Conservation (phyloP, 2,113 vertebrate genomes). For the Caranx ignobilis region DNA sequence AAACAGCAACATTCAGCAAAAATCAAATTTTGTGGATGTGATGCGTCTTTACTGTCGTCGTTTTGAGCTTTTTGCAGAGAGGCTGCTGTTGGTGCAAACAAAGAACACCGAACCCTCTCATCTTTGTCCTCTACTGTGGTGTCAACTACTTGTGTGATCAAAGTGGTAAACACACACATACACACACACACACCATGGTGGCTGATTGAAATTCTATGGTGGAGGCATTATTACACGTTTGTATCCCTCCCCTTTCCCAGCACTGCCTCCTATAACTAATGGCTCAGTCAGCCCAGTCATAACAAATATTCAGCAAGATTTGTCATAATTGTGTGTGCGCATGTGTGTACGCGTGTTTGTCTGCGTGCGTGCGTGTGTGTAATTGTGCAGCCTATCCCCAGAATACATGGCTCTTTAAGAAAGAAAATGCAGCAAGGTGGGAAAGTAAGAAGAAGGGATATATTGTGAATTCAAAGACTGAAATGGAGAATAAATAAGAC, state of each 20-base stretch:
- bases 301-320: conserved; percentile 84
- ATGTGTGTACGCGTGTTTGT: conserved; percentile 18
- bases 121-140: conserved; percentile 64
- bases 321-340: conserved; percentile 78
- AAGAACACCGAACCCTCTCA: conserved; percentile 47
- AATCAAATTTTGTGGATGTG: conserved; percentile 3
- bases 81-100: conserved; percentile 33
- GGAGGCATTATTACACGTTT: conserved; percentile 81
- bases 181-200: conserved; percentile 41
- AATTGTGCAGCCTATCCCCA: conserved; percentile 47
- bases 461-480: neutral
- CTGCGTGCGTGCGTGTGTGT: conserved; percentile 29
- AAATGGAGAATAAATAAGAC: conserved; percentile 13
- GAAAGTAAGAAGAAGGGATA: conserved; percentile 33
- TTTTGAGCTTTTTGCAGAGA: neutral
- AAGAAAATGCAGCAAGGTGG: conserved; percentile 59
- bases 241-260: conserved; percentile 81
- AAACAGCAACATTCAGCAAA: conserved; percentile 49
- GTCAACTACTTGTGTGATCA: conserved; percentile 65
- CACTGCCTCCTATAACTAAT: conserved; percentile 84
- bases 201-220: conserved; percentile 84
- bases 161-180: conserved; percentile 34
- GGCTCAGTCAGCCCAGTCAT: conserved; percentile 84
- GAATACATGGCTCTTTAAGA: conserved; percentile 64
- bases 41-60: conserved; percentile 8